phyloP scores from a whole-genome alignment of 2,113 vertebrate genomes.

The Phyllostomus hastatus region DNA sequence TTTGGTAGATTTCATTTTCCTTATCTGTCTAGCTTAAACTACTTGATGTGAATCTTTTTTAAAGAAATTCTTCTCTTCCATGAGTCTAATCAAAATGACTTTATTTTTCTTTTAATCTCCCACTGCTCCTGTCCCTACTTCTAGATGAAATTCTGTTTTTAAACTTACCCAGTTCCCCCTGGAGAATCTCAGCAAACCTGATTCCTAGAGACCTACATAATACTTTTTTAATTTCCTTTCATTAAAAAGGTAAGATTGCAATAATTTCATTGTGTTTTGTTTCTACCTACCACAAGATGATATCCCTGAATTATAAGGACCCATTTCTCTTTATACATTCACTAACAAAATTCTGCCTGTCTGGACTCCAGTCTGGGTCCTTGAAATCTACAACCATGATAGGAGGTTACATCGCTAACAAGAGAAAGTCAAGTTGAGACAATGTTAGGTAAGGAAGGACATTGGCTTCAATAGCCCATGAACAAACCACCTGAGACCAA shows the following conservation, averaged over 20 bases:
- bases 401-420: background rate
- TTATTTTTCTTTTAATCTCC: background rate
- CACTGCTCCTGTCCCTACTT: background rate
- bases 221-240: background rate
- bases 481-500: background rate
- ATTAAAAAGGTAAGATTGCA: background rate
- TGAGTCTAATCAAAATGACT: background rate
- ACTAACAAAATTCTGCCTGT: background rate
- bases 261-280: background rate
- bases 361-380: background rate
- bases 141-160: conserved; percentile 8
- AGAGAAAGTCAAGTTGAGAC: background rate
- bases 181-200: background rate
- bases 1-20: background rate
- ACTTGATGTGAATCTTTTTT: background rate
- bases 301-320: background rate
- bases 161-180: background rate
- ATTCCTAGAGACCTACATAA: background rate
- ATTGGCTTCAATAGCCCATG: background rate
- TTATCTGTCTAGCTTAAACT: background rate
- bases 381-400: background rate
- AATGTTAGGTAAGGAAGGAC: background rate
- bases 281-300: background rate
- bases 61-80: conserved; percentile 6
- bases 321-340: background rate